These are phyloP conservation scores for Boloria euphrosyne DNA, from an alignment of 2,888 invertebrate species.

Conservation along the genomic window DNA sequence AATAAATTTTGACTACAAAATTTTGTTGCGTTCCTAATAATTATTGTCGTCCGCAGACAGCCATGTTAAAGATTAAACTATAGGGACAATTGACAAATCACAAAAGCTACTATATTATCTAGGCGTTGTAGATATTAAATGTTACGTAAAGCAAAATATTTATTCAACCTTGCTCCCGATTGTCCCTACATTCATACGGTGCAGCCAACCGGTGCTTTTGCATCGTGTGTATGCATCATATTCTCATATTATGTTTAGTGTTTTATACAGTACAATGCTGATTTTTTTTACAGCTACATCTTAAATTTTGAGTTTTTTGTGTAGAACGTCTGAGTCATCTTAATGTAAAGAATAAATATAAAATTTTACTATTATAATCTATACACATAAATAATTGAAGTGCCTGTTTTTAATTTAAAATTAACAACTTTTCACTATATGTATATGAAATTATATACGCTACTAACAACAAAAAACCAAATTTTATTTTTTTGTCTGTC, in stretches of 20 bases:
- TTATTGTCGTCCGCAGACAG: background rate
- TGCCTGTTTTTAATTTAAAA: too few species aligned
- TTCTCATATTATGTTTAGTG: constrained; percentile 45
- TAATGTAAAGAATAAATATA: too few species aligned
- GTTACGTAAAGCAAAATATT: constrained; percentile 37
- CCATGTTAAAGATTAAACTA: background rate
- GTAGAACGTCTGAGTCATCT: too few species aligned
- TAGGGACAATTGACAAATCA: background rate
- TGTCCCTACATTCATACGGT: constrained; percentile 60
- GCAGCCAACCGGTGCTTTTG: constrained; percentile 62
- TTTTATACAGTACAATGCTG: constrained; percentile 20
- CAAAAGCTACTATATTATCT: constrained; percentile 8
- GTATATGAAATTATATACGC: too few species aligned
- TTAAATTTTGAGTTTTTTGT: too few species aligned
- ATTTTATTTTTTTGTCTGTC: too few species aligned
- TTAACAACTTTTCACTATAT: too few species aligned
- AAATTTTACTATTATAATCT: too few species aligned
- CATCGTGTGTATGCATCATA: constrained; percentile 21
- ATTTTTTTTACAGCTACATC: background rate
- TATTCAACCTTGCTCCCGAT: constrained; percentile 70
- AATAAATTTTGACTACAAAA: too few species aligned
- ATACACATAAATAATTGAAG: too few species aligned
- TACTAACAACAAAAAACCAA: too few species aligned
- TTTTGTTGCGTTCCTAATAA: too few species aligned
- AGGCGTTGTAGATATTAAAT: constrained; percentile 25